Evolutionary conservation across 2,888 invertebrate species (phyloP).

Genomic region (Trissolcus japonicus): DNA sequence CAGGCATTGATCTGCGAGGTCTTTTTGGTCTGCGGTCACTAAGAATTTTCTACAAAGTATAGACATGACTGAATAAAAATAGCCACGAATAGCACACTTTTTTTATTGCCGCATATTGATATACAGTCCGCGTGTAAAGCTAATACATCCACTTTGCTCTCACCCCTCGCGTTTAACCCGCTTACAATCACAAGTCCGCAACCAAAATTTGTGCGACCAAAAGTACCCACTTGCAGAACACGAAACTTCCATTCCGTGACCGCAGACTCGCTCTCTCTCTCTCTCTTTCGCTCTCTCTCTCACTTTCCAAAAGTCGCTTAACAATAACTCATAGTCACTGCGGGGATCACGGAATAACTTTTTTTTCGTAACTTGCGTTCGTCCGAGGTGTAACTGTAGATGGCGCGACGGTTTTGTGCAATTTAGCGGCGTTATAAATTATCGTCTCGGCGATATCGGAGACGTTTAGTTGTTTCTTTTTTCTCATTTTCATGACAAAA

Average conservation of each 20-base stretch:
- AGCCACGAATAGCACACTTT: conserved; percentile 11
- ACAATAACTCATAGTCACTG: neutral
- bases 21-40: too few species aligned
- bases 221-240: neutral
- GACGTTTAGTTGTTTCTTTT: neutral
- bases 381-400: conserved; percentile 10
- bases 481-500: too few species aligned
- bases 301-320: neutral
- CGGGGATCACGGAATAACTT: conserved; percentile 5
- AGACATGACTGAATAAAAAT: conserved; percentile 8
- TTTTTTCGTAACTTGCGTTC: conserved; percentile 11
- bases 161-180: too few species aligned
- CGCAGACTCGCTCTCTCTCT: conserved; percentile 2
- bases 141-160: too few species aligned
- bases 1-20: too few species aligned
- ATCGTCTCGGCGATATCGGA: conserved; percentile 8
- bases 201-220: conserved; percentile 2
- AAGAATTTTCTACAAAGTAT: too few species aligned
- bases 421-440: conserved; percentile 29
- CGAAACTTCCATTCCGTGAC: conserved; percentile 11
- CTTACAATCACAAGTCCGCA: too few species aligned
- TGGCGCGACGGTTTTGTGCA: conserved; percentile 38
- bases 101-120: conserved; percentile 4
- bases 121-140: too few species aligned
- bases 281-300: too few species aligned